Base-by-base conservation (phyloP, 1,140 invertebrate genomes). In the Drosophila carrolli region DNA sequence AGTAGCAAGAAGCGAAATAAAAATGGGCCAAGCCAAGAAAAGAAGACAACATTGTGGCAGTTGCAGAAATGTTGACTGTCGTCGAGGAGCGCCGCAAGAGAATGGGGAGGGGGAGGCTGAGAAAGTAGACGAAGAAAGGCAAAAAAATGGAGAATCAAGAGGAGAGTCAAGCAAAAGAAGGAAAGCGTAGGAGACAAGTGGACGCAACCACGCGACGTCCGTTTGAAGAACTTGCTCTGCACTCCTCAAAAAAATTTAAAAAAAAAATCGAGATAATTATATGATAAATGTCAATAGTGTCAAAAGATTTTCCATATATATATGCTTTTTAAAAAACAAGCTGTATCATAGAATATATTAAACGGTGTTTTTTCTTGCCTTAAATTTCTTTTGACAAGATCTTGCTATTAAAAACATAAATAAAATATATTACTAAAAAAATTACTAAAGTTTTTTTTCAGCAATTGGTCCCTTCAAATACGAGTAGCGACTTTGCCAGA, bases 11-110 rank as follows among this genome's bases (percentile, higher is more conserved):
- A 61, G 51, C 44, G 37, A 83, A 83, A 79, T 86, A 56, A 70
- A 86, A 89, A 44, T 89, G 85, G 73, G 78, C 67, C 79, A 82
- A 60, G 73, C 73, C 66, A 70, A 60, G 61, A 65, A 79, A 78
- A 71, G 78, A 63, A 88, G 84, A 90, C 84, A 89, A 89, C 84
- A 89, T 89, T 89, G 84, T 89, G 84, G 84, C 84, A 89, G 77
- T 84, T 84, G 84, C 77, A 89, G 84, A 90, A 89, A 90, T 81
- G 85, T 84, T 66, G 74, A 89, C 82, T 85, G 81, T 81, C 82
- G 75, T 81, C 61, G 53, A 5, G 40, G n/a, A 38, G 35, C 53
- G 13, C 47, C 37, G 14, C 10, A 23, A n/a, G 47, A 16, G 37
- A n/a, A 32, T 10, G 14, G 27, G 9, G 23, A 3, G 9, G 4